Evolutionary conservation across 2,113 vertebrate species (phyloP).

Genomic region (Oxyura jamaicensis): DNA sequence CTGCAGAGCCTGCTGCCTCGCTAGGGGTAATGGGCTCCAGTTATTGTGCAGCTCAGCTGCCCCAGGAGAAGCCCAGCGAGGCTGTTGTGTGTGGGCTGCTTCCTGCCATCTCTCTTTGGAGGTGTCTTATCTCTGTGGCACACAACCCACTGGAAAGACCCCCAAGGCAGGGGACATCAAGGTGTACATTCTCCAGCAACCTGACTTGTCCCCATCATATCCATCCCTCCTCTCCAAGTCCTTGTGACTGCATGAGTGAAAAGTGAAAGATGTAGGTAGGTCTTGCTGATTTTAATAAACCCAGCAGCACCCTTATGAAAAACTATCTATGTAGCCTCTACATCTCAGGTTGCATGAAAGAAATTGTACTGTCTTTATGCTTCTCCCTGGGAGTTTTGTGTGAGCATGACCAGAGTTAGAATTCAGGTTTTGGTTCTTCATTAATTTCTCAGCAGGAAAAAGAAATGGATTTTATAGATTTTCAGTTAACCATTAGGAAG

Average conservation of each 20-base stretch:
- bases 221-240: background rate
- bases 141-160: background rate
- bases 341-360: background rate
- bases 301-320: background rate
- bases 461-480: slow-evolving; percentile 68
- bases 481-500: slow-evolving; percentile 72
- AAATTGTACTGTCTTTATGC: background rate
- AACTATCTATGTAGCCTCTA: background rate
- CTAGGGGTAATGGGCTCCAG: background rate
- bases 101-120: background rate
- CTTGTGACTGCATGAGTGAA: background rate
- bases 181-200: background rate
- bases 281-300: background rate
- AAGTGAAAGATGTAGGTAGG: background rate
- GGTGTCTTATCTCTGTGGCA: background rate
- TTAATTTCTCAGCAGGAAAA: slow-evolving; percentile 67
- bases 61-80: background rate
- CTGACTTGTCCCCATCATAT: background rate
- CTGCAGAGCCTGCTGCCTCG: accelerated
- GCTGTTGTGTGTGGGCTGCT: background rate
- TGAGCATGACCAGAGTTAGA: slow-evolving; percentile 25
- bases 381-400: slow-evolving; percentile 22
- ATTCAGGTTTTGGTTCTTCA: slow-evolving; percentile 37
- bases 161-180: no score
- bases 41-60: accelerated